phyloP scores from a whole-genome alignment of 2,888 invertebrate species.

The Drosophila meridionalis region DNA sequence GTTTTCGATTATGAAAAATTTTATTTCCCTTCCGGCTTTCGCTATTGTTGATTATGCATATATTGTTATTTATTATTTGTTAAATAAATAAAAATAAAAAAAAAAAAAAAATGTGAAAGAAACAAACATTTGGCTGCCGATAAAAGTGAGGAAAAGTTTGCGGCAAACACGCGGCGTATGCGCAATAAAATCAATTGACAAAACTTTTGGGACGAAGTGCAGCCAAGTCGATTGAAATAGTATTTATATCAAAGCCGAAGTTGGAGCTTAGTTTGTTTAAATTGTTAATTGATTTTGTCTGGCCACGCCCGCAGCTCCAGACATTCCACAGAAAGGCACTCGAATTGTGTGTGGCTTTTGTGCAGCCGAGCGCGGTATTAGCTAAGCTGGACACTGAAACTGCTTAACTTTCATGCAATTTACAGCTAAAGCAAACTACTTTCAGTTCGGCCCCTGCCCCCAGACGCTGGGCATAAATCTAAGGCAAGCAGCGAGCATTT shows the following conservation, averaged over 20 bases:
- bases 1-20: constrained; percentile 82
- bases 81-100: constrained; percentile 33
- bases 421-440: constrained; percentile 76
- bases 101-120: no score
- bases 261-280: constrained; percentile 48
- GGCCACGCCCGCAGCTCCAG: background rate
- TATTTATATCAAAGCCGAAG: constrained; percentile 6
- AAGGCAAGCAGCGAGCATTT: constrained; percentile 63
- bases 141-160: constrained; percentile 17
- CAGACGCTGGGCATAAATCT: constrained; percentile 68
- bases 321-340: constrained; percentile 16
- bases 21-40: constrained; percentile 64
- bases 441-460: constrained; percentile 25
- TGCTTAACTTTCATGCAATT: constrained; percentile 79
- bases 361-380: constrained; percentile 78
- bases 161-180: constrained; percentile 29
- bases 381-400: constrained; percentile 77
- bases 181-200: constrained; percentile 39
- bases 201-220: constrained; percentile 16
- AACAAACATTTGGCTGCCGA: background rate
- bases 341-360: constrained; percentile 70
- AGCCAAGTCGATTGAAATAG: background rate
- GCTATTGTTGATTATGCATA: constrained; percentile 46
- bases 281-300: constrained; percentile 75
- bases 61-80: constrained; percentile 64